These are phyloP conservation scores for Spodoptera littoralis DNA, from an alignment of 2,888 invertebrate genomes.

Conservation along the genomic window DNA sequence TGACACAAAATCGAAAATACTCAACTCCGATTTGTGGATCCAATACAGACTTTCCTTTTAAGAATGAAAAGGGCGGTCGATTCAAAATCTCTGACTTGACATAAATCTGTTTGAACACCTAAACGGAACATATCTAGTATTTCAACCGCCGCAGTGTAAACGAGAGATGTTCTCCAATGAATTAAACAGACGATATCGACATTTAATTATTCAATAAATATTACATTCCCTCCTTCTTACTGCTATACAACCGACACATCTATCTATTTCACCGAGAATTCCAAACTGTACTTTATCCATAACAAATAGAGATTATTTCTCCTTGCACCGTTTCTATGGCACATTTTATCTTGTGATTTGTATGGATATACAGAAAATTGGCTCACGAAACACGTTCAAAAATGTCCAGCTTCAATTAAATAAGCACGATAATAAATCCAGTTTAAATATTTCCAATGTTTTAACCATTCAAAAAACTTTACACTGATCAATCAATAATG, in stretches of 20 bases:
- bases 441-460: constrained; percentile 10
- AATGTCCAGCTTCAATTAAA: background rate
- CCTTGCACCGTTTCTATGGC: constrained; percentile 43
- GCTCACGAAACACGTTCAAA: constrained; percentile 3
- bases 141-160: background rate
- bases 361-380: too few species aligned
- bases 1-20: too few species aligned
- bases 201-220: constrained; percentile 39
- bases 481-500: constrained; percentile 47
- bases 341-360: constrained; percentile 14
- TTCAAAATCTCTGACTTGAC: too few species aligned
- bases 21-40: too few species aligned
- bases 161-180: constrained; percentile 27
- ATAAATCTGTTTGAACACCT: too few species aligned
- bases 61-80: too few species aligned
- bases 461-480: constrained; percentile 34
- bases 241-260: constrained; percentile 31
- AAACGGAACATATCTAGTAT: background rate
- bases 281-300: background rate
- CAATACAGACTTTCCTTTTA: too few species aligned
- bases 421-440: constrained; percentile 4
- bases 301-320: too few species aligned
- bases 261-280: background rate
- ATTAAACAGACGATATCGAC: constrained; percentile 15
- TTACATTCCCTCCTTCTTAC: constrained; percentile 20